A percentile compares a stretch with the other conserved stretches of the same genome.
Conservation (phyloP, 2,888 invertebrate species). For the Drosophila cognata region DNA sequence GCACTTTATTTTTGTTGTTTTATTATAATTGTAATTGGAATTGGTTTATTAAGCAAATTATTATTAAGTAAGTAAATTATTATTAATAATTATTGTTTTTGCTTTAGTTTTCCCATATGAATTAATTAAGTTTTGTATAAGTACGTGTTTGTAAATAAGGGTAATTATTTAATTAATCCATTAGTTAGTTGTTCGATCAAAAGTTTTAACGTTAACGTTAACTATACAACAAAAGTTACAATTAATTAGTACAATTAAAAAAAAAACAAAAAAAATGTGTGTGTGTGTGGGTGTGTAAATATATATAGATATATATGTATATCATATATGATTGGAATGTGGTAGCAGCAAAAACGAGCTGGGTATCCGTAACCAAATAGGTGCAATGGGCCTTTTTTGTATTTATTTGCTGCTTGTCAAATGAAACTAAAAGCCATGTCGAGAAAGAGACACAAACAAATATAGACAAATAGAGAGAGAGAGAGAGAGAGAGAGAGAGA, state of each 20-base stretch:
- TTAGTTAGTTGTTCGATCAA: slow-evolving; percentile 51
- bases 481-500: not conserved
- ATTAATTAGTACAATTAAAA: slow-evolving; percentile 61
- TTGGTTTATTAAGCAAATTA: slow-evolving; percentile 62
- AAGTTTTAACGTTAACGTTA: slow-evolving; percentile 56
- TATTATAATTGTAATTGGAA: slow-evolving; percentile 51
- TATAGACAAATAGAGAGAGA: not conserved
- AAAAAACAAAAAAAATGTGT: slow-evolving; percentile 40
- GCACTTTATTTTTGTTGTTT: slow-evolving; percentile 65
- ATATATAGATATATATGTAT: slow-evolving; percentile 23
- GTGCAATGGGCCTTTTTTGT: slow-evolving; percentile 76
- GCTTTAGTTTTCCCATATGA: slow-evolving; percentile 29
- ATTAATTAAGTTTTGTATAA: slow-evolving; percentile 44
- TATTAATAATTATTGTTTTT: slow-evolving; percentile 18
- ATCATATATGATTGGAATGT: slow-evolving; percentile 25
- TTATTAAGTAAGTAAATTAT: slow-evolving; percentile 46
- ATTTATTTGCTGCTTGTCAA: slow-evolving; percentile 85
- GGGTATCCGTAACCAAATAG: slow-evolving; percentile 16
- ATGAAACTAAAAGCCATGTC: slow-evolving; percentile 84
- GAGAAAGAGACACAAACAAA: not conserved
- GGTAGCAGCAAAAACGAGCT: slow-evolving; percentile 33
- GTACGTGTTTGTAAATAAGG: slow-evolving; percentile 42
- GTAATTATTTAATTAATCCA: slow-evolving; percentile 65
- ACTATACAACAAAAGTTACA: slow-evolving; percentile 73
- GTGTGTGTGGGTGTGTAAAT: not conserved